Evolutionary conservation across 2,797 vertebrate species (phyloP).

Genomic region (Onychomys arenicola): DNA sequence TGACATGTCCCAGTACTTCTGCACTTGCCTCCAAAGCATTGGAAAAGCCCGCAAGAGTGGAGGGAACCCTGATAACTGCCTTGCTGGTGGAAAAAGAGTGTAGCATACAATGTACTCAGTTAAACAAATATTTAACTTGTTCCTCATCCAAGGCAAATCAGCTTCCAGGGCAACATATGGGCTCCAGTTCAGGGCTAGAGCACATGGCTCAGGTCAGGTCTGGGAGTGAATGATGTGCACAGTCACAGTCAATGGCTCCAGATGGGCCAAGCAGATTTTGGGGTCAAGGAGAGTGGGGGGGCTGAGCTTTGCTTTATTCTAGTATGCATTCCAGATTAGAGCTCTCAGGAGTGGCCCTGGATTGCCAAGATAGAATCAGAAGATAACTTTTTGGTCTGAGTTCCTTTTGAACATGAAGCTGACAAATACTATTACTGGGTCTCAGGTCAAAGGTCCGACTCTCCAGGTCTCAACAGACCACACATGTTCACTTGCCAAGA

Average conservation of each 20-base stretch:
- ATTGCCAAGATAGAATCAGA: not conserved
- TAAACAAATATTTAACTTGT: conserved; percentile 82
- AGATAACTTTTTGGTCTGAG: conserved; percentile 2
- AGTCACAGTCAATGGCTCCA: conserved; percentile 7
- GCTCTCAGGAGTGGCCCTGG: not conserved
- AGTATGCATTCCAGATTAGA: not conserved
- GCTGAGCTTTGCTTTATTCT: not conserved
- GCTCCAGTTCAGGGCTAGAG: conserved; percentile 51
- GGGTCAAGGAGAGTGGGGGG: not conserved
- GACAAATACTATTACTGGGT: not conserved
- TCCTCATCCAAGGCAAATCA: conserved; percentile 75
- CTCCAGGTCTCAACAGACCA: not conserved
- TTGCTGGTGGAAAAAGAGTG: conserved; percentile 42
- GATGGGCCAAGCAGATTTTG: not conserved
- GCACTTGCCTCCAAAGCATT: not conserved
- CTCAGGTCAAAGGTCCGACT: not conserved
- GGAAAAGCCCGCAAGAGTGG: conserved; percentile 19
- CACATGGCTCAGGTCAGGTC: conserved; percentile 15
- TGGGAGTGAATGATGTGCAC: not conserved
- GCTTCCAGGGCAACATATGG: conserved; percentile 71
- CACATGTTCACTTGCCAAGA: not conserved
- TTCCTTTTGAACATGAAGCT: not conserved
- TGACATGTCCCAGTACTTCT: not conserved
- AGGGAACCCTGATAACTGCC: not conserved
- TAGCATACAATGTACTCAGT: conserved; percentile 71